A percentile compares a stretch with the other conserved stretches of the same genome.
These are phyloP conservation scores for Cardiocondyla obscurior DNA, from an alignment of 1,140 invertebrate genomes.

Conservation along the genomic window DNA sequence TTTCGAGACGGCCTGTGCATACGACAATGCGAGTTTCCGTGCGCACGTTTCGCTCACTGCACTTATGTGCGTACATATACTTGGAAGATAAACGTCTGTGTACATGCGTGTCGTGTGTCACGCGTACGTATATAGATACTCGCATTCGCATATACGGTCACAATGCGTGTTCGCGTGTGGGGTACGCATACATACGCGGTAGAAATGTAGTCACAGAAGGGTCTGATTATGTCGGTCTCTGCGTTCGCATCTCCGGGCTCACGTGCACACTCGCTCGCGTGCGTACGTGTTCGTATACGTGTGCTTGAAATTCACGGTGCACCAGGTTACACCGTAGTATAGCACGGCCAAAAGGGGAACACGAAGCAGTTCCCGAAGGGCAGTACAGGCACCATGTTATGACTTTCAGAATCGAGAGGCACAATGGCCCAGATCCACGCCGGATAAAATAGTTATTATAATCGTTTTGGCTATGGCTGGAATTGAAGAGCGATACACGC, in stretches of 20 bases:
- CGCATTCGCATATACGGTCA: not conserved
- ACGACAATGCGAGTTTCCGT: not conserved
- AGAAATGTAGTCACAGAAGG: not conserved
- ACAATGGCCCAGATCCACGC: slow-evolving; percentile 84
- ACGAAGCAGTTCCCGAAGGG: slow-evolving; percentile 74
- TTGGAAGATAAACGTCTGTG: not conserved
- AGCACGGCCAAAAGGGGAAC: slow-evolving; percentile 58
- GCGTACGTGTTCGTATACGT: not conserved
- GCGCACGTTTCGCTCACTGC: not conserved
- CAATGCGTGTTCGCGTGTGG: not conserved
- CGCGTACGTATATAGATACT: slow-evolving; percentile 2
- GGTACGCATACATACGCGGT: not conserved
- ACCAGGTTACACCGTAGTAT: slow-evolving; percentile 64
- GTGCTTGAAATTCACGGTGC: slow-evolving; percentile 76
- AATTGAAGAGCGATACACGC: slow-evolving; percentile 49
- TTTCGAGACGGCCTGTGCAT: not conserved
- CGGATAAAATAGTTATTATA: slow-evolving; percentile 85
- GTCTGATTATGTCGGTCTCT: slow-evolving; percentile 32
- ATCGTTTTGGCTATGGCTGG: slow-evolving; percentile 79
- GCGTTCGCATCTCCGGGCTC: slow-evolving; percentile 13
- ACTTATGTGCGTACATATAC: not conserved
- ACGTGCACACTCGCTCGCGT: slow-evolving; percentile 42
- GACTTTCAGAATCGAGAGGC: slow-evolving; percentile 83
- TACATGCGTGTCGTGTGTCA: slow-evolving; percentile 36
- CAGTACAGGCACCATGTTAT: slow-evolving; percentile 82